Evolutionary conservation across 2,888 invertebrate species (phyloP).

Genomic region (Drosophila yooni): DNA sequence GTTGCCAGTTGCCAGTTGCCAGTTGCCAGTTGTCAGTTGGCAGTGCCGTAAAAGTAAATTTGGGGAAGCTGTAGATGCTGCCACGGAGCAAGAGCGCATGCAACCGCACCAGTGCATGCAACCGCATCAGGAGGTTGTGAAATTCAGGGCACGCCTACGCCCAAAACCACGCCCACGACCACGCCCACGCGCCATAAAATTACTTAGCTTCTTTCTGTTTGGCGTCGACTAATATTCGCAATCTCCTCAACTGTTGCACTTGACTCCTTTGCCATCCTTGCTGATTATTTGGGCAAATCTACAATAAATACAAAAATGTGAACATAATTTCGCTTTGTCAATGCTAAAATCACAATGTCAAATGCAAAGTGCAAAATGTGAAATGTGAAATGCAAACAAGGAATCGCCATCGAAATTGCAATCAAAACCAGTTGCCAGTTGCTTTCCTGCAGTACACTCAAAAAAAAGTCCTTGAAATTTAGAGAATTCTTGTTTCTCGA

Average conservation of each 20-base stretch:
- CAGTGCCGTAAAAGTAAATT: constrained; percentile 39
- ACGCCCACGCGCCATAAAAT: constrained; percentile 13
- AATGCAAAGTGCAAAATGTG: constrained; percentile 7
- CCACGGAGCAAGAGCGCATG: background rate
- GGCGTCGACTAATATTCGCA: constrained; percentile 33
- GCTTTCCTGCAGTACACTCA: background rate
- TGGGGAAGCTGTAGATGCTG: constrained; percentile 19
- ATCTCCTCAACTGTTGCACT: constrained; percentile 47
- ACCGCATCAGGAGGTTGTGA: background rate
- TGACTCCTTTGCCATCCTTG: constrained; percentile 1
- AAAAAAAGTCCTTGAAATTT: background rate
- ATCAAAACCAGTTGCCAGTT: background rate
- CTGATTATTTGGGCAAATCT: constrained; percentile 43
- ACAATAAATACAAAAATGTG: constrained; percentile 54
- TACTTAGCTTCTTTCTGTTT: constrained; percentile 43
- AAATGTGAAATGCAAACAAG: constrained; percentile 19
- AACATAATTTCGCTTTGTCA: constrained; percentile 34
- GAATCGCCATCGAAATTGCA: constrained; percentile 6
- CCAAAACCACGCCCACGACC: background rate
- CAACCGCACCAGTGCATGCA: constrained; percentile 7
- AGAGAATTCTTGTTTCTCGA: background rate
- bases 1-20: constrained; percentile 4
- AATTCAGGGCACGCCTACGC: background rate
- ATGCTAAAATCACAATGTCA: constrained; percentile 5
- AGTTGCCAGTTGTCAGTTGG: constrained; percentile 4